phyloP scores from a whole-genome alignment of 2,888 invertebrate species.

The Heliconius cydno region DNA sequence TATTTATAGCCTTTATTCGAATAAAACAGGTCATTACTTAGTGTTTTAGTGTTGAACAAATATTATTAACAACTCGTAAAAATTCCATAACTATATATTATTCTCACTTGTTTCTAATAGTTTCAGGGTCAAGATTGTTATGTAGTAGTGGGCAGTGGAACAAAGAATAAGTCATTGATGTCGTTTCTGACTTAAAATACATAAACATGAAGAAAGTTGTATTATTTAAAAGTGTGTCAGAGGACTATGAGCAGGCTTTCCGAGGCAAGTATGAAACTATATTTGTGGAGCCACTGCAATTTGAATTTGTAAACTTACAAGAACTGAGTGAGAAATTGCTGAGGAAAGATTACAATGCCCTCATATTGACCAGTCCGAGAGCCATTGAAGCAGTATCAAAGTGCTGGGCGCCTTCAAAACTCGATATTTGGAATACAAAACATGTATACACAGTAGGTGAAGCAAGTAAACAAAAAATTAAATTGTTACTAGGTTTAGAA shows the following conservation, averaged over 20 bases:
- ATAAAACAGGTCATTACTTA: constrained; percentile 1
- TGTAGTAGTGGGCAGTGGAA: constrained; percentile 47
- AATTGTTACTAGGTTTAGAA: constrained; percentile 65
- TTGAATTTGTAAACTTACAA: constrained; percentile 58
- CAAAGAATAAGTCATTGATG: constrained; percentile 47
- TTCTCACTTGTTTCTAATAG: constrained; percentile 56
- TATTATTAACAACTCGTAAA: constrained; percentile 40
- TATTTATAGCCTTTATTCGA: not conserved
- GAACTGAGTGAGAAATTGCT: constrained; percentile 59
- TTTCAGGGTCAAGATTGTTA: constrained; percentile 61
- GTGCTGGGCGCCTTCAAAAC: constrained; percentile 71
- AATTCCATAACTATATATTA: constrained; percentile 50
- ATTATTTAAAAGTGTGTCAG: constrained; percentile 72
- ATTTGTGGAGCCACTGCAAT: constrained; percentile 75
- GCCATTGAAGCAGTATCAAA: constrained; percentile 70
- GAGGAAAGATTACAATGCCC: constrained; percentile 60
- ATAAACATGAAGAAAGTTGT: constrained; percentile 70
- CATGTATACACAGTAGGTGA: constrained; percentile 72
- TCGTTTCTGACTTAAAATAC: constrained; percentile 18
- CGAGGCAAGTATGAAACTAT: constrained; percentile 62
- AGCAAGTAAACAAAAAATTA: constrained; percentile 61
- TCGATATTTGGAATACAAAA: constrained; percentile 65
- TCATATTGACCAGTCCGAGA: constrained; percentile 71
- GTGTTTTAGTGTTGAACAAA: not conserved
- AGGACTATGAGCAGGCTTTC: constrained; percentile 70